Evolutionary conservation across 2,113 vertebrate genomes (phyloP).

Genomic region (Sinocyclocheilus rhinocerous): DNA sequence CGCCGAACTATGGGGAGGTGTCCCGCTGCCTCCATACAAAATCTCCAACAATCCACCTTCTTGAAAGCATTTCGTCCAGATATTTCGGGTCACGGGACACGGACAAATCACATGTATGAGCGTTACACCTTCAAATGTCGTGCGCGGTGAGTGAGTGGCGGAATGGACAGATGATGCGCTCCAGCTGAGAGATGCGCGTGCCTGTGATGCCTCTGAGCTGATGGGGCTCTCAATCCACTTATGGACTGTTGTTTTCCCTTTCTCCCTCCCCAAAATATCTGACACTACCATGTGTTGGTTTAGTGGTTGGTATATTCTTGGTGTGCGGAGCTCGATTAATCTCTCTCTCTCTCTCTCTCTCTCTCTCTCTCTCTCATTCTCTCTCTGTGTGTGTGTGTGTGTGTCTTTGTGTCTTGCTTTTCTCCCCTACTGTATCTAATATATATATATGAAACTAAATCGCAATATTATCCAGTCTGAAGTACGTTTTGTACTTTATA

Average conservation of each 20-base stretch:
- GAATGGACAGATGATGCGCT: slow-evolving; percentile 37
- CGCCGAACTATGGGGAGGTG: slow-evolving; percentile 42
- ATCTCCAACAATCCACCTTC: slow-evolving; percentile 11
- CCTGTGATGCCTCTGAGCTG: slow-evolving; percentile 18
- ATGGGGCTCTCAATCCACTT: slow-evolving; percentile 13
- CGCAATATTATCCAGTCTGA: background rate
- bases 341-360: slow-evolving; percentile 26
- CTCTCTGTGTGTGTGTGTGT: background rate
- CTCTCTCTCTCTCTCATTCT: slow-evolving; percentile 27
- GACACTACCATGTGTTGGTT: slow-evolving; percentile 26
- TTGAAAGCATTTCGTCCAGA: slow-evolving; percentile 32
- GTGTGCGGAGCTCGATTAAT: background rate
- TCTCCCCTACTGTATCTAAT: background rate
- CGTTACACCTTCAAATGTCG: background rate
- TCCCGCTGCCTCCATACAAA: slow-evolving; percentile 29
- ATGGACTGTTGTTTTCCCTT: background rate
- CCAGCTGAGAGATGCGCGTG: slow-evolving; percentile 34
- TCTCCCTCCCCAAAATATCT: background rate
- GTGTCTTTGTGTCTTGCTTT: background rate
- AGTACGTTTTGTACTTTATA: background rate
- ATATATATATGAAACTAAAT: background rate
- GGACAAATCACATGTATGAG: background rate
- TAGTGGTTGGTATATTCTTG: slow-evolving; percentile 1
- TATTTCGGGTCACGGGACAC: slow-evolving; percentile 18
- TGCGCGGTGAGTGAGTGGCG: slow-evolving; percentile 22